These are phyloP conservation scores for Brachyhypopomus gauderio DNA, from an alignment of 2,113 vertebrate species.

Conservation along the genomic window DNA sequence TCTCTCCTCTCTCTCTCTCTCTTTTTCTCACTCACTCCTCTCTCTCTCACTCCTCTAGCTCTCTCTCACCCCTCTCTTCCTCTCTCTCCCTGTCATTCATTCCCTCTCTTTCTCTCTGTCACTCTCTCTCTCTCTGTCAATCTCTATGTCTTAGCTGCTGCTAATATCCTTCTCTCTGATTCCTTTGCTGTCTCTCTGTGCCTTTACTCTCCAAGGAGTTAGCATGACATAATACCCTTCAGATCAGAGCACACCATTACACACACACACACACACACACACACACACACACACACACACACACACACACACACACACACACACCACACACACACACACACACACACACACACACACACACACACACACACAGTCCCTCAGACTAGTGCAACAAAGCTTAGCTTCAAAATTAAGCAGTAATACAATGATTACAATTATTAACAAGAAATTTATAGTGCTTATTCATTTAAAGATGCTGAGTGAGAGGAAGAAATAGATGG, in stretches of 20 bases:
- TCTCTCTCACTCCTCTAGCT: background rate
- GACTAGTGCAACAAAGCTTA: too few relatives aligned
- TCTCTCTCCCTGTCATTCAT: background rate
- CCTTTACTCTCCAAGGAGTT: conserved; percentile 22
- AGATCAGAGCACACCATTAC: conserved; percentile 4
- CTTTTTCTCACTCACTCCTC: background rate
- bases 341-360: conserved; percentile 2
- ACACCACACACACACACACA: background rate
- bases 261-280: background rate
- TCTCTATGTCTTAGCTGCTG: background rate
- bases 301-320: conserved; percentile 4
- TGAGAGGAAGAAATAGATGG: too few relatives aligned
- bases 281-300: conserved; percentile 3
- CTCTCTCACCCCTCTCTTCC: background rate
- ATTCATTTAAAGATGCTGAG: too few relatives aligned
- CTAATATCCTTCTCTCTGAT: background rate
- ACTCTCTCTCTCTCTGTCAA: conserved; percentile 16
- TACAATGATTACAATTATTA: too few relatives aligned
- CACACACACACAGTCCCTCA: background rate
- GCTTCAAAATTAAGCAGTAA: too few relatives aligned
- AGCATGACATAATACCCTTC: conserved; percentile 10
- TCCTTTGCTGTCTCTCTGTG: conserved; percentile 23
- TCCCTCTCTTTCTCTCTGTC: too few relatives aligned
- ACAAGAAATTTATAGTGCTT: too few relatives aligned
- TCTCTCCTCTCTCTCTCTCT: conserved; percentile 32